Evolutionary conservation across 2,797 vertebrate species (phyloP).

Genomic region (Limnodromus scolopaceus): DNA sequence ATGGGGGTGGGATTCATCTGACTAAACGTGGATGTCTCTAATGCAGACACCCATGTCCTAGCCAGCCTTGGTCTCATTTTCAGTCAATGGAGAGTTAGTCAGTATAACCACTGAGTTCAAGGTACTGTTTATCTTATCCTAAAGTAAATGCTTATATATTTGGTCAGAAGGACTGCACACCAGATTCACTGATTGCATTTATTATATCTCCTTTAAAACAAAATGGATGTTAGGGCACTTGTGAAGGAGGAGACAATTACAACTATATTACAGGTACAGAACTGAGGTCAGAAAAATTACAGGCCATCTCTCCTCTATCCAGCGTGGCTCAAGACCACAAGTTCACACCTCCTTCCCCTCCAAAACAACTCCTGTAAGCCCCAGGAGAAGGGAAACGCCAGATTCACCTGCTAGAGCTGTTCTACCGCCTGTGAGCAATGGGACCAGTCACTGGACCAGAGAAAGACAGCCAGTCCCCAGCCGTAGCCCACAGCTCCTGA

Average conservation of each 20-base stretch:
- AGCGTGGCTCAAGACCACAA: background rate
- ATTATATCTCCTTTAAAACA: background rate
- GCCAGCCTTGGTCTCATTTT: background rate
- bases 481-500: background rate
- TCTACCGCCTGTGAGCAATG: background rate
- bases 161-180: background rate
- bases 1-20: background rate
- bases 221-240: background rate
- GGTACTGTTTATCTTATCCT: background rate
- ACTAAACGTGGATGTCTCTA: background rate
- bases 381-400: background rate
- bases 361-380: background rate
- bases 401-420: background rate
- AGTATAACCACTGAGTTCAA: background rate
- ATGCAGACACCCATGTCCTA: background rate
- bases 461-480: background rate
- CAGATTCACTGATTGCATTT: background rate
- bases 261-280: rapidly evolving
- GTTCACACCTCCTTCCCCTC: background rate
- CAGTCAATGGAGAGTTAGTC: background rate
- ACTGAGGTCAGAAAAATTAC: background rate
- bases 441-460: background rate
- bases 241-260: background rate
- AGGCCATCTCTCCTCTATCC: background rate
- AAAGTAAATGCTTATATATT: background rate